Percentiles rank a stretch among this genome's conserved stretches.
These are phyloP conservation scores for Nematopogon swammerdamellus DNA, from an alignment of 2,888 invertebrate species.

Conservation along the genomic window DNA sequence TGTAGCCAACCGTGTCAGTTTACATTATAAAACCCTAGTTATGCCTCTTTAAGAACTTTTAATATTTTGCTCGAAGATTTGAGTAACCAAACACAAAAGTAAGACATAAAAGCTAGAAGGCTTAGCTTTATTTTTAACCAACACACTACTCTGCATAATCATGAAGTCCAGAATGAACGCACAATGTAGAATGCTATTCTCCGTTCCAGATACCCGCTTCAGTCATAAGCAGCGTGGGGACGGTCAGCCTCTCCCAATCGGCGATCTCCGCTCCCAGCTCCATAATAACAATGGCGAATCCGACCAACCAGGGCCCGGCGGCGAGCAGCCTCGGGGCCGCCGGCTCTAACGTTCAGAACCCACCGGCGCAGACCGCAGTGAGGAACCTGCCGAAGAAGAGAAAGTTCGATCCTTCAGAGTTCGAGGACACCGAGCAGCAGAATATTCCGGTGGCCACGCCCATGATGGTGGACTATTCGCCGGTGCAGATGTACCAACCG, in stretches of 20 bases:
- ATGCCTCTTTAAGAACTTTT: no score
- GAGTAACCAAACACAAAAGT: no score
- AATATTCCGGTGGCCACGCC: conserved; percentile 32
- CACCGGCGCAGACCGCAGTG: conserved; percentile 53
- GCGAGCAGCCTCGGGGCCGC: conserved; percentile 20
- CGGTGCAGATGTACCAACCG: conserved; percentile 22
- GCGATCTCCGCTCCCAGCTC: conserved; percentile 26
- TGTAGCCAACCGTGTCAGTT: no score
- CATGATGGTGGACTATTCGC: conserved; percentile 28
- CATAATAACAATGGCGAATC: conserved; percentile 46
- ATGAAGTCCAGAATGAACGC: no score
- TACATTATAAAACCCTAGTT: no score
- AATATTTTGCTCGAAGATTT: no score
- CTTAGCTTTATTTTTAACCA: no score
- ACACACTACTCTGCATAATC: no score
- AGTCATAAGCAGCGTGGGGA: conserved; percentile 57
- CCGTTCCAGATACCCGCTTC: conserved; percentile 52
- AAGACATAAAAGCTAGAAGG: no score
- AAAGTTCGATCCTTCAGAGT: conserved; percentile 76
- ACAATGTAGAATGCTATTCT: no score
- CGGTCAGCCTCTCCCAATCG: conserved; percentile 49
- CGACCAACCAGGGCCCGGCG: conserved; percentile 38
- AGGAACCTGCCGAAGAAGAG: conserved; percentile 92
- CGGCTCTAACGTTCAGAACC: conserved; percentile 17
- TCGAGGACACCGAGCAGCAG: conserved; percentile 64